Base-by-base conservation (phyloP, 2,888 invertebrate species). In the Himalopsyche tibetana region DNA sequence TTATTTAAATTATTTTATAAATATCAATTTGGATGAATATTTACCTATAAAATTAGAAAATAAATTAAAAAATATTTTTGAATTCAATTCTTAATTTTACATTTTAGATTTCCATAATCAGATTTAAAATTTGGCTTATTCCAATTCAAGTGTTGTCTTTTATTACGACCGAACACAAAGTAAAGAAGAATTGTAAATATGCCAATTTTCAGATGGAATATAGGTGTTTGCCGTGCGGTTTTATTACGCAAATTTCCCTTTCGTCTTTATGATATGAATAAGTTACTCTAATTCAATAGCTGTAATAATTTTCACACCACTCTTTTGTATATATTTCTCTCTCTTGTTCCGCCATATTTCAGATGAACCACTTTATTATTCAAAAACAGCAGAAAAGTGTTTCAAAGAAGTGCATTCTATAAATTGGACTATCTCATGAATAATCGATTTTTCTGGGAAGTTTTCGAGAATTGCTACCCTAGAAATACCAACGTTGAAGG, bases 311-410 rank as follows among this genome's bases (percentile, higher is more conserved):
- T 63, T 63, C n/a, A 8, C 63, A 28, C 63, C 63, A 63, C 19
- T 19, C 28, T 63, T 28, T 51, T 51, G 51, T 51, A 51, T 51
- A 51, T 51, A n/a, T 51, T 28, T n/a, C 63, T 63, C 28, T 63
- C 11, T 15, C 28, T 9, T 28, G 19, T 63, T 19, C 28, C 19
- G 4, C 63, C 28, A 19, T 63, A n/a, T 63, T 63, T 19, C 19
- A 9, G n/a, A 63, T 63, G 63, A 19, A 9, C 36, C 38, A 74
- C 38, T 74, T 74, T 74, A 36, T 74, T 74, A 74, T 74, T 74
- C 74, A 74, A 74, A 74, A 4, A 74, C 11, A 74, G 28, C 74
- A 74, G 74, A 74, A 74, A 74, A 74, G 28, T 36, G 63, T 15
- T 74, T 36, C 36, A 74, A 5, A 36, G 36, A 74, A 74, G 38